Base-by-base conservation (phyloP, 2,113 vertebrate genomes). In the Bos taurus region DNA sequence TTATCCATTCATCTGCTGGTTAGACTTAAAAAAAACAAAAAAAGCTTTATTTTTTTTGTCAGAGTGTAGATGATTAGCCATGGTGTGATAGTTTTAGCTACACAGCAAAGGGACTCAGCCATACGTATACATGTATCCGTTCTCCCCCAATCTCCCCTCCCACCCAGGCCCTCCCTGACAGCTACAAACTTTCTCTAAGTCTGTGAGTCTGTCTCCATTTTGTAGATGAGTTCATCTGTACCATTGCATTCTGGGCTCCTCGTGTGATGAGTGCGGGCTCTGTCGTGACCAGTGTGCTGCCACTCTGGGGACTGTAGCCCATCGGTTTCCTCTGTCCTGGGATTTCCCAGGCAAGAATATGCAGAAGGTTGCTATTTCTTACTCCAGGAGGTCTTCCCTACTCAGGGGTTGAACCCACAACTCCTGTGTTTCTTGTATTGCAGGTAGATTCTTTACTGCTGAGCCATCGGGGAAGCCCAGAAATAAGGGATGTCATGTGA, bases 51-150 rank as follows among this genome's bases (percentile, higher is more conserved):
- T 67, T 67, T 19, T n/a, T 67, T 10, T 36, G 8, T 40, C 40
- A 40, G 17, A 36, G 64, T 19, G 1, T 2, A 67, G 33, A 17
- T 36, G 64, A 36, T 10, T 10, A 5, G 33, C 17, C 10, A 2
- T 67, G 33, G 10, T 21, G 8, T 36, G 33, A 67, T 2, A 67
- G 33, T 36, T 21, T 67, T 17, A 67, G 64, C 33, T 21, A 36
- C 36, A 67, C 1, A 0, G 8, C 64, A 67, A 19, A 67, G 64
- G 64, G 64, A 36, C 33, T 2, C 33, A 36, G 33, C 33, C 17
- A n/a, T 2, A 4, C 16, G 1, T 1, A 19, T 4, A n/a, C 33
- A 10, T 19, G 64, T 2, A 2, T 19, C 33, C 8, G 2, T 9
- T 40, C 64, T 17, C 16, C 64, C 64, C 4, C 4, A 36, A 10